These are phyloP conservation scores for Microtus pennsylvanicus DNA, from an alignment of 2,113 vertebrate species.

Conservation along the genomic window DNA sequence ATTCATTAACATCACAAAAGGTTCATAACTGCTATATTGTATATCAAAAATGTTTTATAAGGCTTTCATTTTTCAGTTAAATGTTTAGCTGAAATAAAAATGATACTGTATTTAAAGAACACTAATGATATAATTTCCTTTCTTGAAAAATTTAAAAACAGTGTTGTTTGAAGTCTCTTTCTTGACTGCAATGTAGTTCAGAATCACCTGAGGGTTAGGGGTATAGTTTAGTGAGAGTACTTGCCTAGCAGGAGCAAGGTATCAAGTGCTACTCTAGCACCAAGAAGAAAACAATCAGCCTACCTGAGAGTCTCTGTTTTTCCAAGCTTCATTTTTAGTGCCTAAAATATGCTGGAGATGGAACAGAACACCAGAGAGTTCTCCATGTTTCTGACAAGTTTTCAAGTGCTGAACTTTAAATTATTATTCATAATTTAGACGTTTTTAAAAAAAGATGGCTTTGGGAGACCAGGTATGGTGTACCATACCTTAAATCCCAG, in stretches of 20 bases:
- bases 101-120: not conserved
- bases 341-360: not conserved
- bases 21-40: not conserved
- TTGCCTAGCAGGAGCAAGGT: not conserved
- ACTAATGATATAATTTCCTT: not conserved
- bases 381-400: not conserved
- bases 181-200: not conserved
- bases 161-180: constrained; percentile 4
- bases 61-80: constrained; percentile 30
- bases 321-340: constrained; percentile 3
- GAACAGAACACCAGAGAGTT: not conserved
- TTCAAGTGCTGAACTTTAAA: constrained; percentile 2
- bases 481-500: not conserved
- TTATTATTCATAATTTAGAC: not conserved
- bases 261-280: not conserved
- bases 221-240: not conserved
- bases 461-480: not conserved
- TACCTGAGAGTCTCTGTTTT: not conserved
- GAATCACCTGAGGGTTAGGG: not conserved
- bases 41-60: constrained; percentile 21
- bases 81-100: constrained; percentile 41
- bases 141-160: constrained; percentile 49
- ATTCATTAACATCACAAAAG: constrained; percentile 19
- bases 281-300: not conserved
- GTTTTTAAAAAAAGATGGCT: not conserved